These are phyloP conservation scores for Andrena minutula DNA, from an alignment of 2,888 invertebrate genomes.

Conservation along the genomic window DNA sequence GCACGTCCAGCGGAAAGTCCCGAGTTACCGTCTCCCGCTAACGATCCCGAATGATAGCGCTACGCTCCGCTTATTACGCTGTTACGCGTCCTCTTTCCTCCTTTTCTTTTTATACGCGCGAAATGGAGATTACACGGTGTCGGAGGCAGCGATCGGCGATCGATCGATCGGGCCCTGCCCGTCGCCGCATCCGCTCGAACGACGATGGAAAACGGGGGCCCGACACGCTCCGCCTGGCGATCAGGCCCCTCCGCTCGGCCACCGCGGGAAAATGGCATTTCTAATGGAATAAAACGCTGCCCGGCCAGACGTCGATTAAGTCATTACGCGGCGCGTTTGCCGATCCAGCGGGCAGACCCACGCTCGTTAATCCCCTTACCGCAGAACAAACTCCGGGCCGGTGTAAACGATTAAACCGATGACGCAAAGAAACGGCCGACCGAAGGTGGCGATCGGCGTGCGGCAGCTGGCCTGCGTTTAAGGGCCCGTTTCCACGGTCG, in stretches of 20 bases:
- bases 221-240: slow-evolving; percentile 7
- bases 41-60: slow-evolving; percentile 47
- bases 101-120: slow-evolving; percentile 31
- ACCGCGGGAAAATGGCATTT: slow-evolving; percentile 12
- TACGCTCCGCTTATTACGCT: slow-evolving; percentile 43
- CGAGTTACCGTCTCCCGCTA: slow-evolving; percentile 26
- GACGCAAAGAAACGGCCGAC: slow-evolving; percentile 40
- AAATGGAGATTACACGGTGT: slow-evolving; percentile 51
- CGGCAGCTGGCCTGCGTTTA: not conserved
- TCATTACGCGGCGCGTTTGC: slow-evolving; percentile 30
- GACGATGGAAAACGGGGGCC: slow-evolving; percentile 4
- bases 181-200: slow-evolving; percentile 17
- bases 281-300: slow-evolving; percentile 32
- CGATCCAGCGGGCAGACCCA: slow-evolving; percentile 24
- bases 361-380: slow-evolving; percentile 50
- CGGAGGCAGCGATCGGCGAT: slow-evolving; percentile 7
- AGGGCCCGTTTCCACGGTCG: not conserved
- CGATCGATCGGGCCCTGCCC: slow-evolving; percentile 13
- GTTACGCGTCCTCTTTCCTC: not conserved
- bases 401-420: slow-evolving; percentile 48
- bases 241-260: not conserved
- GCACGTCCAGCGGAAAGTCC: slow-evolving; percentile 34
- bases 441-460: slow-evolving; percentile 17
- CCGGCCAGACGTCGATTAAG: slow-evolving; percentile 37
- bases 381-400: slow-evolving; percentile 30